These are phyloP conservation scores for Cephus rjabovi DNA, from an alignment of 2,888 invertebrate species.

Conservation along the genomic window DNA sequence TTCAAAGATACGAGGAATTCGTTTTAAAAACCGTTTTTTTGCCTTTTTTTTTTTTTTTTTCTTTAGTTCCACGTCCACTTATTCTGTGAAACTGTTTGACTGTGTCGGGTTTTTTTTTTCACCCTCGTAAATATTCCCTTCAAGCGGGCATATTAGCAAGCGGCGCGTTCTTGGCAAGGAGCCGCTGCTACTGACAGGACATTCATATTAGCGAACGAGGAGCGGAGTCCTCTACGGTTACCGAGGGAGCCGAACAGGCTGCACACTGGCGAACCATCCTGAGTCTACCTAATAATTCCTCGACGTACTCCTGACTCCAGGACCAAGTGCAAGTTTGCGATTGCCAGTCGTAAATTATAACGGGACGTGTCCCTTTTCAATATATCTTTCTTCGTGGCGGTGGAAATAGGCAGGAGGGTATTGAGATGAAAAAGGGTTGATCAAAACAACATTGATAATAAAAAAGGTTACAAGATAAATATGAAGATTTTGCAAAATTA, in stretches of 20 bases:
- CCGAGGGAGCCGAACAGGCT: not conserved
- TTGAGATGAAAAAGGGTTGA: not conserved
- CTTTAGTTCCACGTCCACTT: slow-evolving; percentile 13
- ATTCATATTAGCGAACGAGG: slow-evolving; percentile 58
- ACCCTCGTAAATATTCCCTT: slow-evolving; percentile 62
- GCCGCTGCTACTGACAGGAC: slow-evolving; percentile 64
- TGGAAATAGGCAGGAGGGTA: not conserved
- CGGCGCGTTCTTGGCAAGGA: slow-evolving; percentile 62
- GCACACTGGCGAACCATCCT: not conserved
- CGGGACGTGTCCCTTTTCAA: not conserved
- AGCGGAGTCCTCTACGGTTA: slow-evolving; percentile 17
- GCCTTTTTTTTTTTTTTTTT: slow-evolving; percentile 21
- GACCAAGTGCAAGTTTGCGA: slow-evolving; percentile 46
- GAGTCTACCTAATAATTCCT: not conserved
- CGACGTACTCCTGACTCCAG: not conserved
- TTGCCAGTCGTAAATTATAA: slow-evolving; percentile 50
- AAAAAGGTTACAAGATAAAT: not conserved
- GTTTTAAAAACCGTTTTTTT: not conserved
- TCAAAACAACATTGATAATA: not conserved
- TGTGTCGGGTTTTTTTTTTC: slow-evolving; percentile 15
- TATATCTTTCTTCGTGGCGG: not conserved
- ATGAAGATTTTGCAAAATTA: not conserved
- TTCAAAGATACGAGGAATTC: not conserved
- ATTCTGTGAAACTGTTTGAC: not conserved
- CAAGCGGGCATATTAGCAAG: slow-evolving; percentile 57